Percentiles rank a stretch among this genome's conserved stretches.
phyloP scores from a whole-genome alignment of 2,797 vertebrate species.

The Pseudochirops cupreus region DNA sequence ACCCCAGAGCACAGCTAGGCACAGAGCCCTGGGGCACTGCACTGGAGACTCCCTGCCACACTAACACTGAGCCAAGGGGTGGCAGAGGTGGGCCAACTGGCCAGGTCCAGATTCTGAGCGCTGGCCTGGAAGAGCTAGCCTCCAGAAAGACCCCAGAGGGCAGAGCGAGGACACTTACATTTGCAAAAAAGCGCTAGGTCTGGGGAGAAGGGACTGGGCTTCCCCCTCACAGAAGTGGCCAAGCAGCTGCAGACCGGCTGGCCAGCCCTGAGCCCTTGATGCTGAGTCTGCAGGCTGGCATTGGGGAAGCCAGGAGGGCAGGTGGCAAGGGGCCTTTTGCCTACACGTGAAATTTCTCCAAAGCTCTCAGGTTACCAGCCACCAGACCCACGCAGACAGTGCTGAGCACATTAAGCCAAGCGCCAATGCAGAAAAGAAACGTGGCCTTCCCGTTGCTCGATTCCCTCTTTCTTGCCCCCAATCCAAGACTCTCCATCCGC shows the following conservation, averaged over 20 bases:
- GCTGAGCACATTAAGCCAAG: background rate
- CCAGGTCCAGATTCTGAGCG: background rate
- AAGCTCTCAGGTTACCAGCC: background rate
- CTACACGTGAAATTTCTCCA: background rate
- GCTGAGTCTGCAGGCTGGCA: background rate
- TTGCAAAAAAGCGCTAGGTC: no score
- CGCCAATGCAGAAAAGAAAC: background rate
- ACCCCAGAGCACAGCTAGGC: no score
- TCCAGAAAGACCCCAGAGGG: background rate
- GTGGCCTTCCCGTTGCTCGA: background rate
- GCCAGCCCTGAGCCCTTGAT: no score
- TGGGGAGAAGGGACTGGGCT: no score
- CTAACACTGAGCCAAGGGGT: no score
- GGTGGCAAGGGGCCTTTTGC: background rate
- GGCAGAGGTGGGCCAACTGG: accelerated
- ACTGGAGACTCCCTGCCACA: background rate
- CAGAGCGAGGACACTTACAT: no score
- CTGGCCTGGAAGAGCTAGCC: background rate
- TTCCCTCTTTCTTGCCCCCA: background rate
- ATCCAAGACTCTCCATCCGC: background rate
- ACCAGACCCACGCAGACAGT: background rate
- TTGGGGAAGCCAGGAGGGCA: background rate
- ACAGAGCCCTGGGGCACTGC: no score
- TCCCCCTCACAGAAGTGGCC: no score
- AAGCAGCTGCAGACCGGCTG: no score